phyloP scores from a whole-genome alignment of 2,797 vertebrate species.

The Mus spretus region DNA sequence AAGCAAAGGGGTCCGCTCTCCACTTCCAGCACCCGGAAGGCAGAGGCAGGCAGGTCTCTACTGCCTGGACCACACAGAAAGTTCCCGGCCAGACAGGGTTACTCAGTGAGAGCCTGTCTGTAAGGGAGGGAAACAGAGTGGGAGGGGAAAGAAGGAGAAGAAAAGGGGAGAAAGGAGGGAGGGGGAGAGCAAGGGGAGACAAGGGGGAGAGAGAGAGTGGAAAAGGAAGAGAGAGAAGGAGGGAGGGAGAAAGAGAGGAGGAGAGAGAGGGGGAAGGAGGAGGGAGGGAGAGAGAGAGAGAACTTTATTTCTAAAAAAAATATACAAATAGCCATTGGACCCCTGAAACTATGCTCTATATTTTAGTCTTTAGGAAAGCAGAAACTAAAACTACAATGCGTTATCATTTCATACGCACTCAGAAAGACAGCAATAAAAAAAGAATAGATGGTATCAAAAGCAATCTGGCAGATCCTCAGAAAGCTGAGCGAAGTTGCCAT shows the following conservation, averaged over 20 bases:
- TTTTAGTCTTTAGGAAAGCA: not conserved
- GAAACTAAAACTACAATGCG: not conserved
- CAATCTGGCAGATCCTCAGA: not conserved
- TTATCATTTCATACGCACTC: not conserved
- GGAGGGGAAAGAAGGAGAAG: not conserved
- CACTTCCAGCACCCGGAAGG: not conserved
- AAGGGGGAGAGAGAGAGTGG: too few species aligned
- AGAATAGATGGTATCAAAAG: not conserved
- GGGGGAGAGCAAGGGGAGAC: not conserved
- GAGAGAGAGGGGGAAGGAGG: not conserved
- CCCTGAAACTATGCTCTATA: not conserved
- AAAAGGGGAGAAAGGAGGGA: not conserved
- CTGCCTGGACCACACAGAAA: too few species aligned
- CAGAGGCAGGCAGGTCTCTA: not conserved
- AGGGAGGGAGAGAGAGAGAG: not conserved
- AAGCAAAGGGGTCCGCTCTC: not conserved
- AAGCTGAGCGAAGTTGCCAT: not conserved
- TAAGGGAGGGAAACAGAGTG: not conserved
- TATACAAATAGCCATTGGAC: not conserved
- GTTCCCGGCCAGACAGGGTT: not conserved
- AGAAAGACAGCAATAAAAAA: not conserved
- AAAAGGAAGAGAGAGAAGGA: too few species aligned
- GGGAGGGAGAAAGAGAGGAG: not conserved
- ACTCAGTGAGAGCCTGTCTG: not conserved
- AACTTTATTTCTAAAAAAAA: conserved; percentile 26